These are phyloP conservation scores for Eupithecia vulgata DNA, from an alignment of 2,888 invertebrate species.

Conservation along the genomic window DNA sequence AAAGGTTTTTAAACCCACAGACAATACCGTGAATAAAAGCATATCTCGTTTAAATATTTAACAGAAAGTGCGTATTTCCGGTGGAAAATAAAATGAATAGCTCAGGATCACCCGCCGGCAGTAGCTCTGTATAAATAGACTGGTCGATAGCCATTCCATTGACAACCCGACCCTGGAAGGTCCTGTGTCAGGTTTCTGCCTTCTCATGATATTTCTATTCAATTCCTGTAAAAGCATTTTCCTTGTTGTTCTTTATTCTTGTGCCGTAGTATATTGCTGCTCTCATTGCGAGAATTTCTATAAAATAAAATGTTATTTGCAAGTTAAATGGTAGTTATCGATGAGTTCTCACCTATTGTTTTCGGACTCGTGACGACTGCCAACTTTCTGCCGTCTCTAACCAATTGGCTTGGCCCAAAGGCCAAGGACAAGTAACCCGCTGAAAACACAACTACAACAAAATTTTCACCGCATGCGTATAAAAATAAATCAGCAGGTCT, in stretches of 20 bases:
- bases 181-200: conserved; percentile 30
- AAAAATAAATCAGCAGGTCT: conserved; percentile 23
- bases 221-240: conserved; percentile 12
- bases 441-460: conserved; percentile 10
- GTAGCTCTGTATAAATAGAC: conserved; percentile 57
- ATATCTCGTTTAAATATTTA: background rate
- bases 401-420: too few species aligned
- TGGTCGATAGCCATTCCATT: conserved; percentile 56
- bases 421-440: conserved; percentile 20
- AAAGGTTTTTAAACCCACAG: too few species aligned
- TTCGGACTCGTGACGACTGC: conserved; percentile 11
- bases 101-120: conserved; percentile 13
- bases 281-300: background rate
- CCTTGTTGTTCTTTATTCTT: background rate
- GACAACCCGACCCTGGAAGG: conserved; percentile 33
- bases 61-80: conserved; percentile 24
- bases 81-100: conserved; percentile 28
- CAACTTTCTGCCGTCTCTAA: conserved; percentile 19
- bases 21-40: background rate
- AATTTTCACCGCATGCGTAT: conserved; percentile 17
- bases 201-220: conserved; percentile 25
- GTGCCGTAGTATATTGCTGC: background rate
- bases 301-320: background rate
- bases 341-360: background rate
- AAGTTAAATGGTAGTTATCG: background rate